Conservation (phyloP, 64 coral and sea anemone species). For the Actinia equina region DNA sequence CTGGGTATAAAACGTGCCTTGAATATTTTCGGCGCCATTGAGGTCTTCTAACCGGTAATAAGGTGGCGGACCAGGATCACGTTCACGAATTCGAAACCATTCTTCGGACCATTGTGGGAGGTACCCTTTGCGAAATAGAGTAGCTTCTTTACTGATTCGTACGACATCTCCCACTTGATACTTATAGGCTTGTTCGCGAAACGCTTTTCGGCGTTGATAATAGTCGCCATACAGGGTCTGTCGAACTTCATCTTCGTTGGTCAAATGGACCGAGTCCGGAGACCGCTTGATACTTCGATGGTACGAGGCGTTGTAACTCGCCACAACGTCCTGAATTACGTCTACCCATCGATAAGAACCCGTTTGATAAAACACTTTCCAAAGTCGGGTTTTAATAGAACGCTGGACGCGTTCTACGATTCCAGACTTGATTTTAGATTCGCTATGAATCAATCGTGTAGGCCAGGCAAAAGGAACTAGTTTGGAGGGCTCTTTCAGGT, state of each 20-base stretch:
- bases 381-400: neutral
- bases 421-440: neutral
- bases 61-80: too few relatives aligned
- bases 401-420: neutral
- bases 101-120: too few relatives aligned
- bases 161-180: slow-evolving; percentile 1
- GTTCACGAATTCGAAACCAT: too few relatives aligned
- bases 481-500: neutral
- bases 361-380: neutral
- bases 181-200: neutral
- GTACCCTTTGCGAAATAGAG: neutral
- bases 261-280: slow-evolving; percentile 13
- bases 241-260: slow-evolving; percentile 40
- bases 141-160: neutral
- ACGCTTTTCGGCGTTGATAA: neutral
- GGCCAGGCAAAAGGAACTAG: neutral
- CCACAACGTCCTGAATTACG: slow-evolving; percentile 17
- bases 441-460: neutral
- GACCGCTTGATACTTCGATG: slow-evolving; percentile 43
- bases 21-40: neutral
- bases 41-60: neutral
- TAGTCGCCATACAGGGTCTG: slow-evolving; percentile 26
- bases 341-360: slow-evolving; percentile 14
- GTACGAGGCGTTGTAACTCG: slow-evolving; percentile 10
- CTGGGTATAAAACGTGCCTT: neutral